Percentiles rank a stretch among this genome's conserved stretches.
Evolutionary conservation across 2,797 vertebrate species (phyloP).

Genomic region (Phoebastria nigripes): DNA sequence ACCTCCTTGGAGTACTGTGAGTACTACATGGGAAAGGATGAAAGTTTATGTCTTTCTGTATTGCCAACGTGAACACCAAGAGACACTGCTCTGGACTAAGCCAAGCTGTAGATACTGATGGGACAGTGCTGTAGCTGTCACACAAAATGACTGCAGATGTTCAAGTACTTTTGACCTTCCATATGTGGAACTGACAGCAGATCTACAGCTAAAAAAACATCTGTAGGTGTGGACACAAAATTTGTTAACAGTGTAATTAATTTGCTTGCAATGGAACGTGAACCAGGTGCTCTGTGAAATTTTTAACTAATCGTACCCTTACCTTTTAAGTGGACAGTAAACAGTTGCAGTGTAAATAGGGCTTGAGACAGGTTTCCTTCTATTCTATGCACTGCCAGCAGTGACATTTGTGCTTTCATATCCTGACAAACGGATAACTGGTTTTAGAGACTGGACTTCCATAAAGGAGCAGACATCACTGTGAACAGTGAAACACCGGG

Average conservation of each 20-base stretch:
- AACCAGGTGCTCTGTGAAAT: background rate
- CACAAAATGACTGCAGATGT: background rate
- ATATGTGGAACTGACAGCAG: background rate
- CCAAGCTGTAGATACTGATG: background rate
- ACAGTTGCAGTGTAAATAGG: background rate
- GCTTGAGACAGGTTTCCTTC: background rate
- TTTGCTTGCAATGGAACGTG: background rate
- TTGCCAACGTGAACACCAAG: background rate
- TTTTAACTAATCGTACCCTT: background rate
- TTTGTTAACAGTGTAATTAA: background rate
- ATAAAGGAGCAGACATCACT: background rate
- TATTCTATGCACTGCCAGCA: background rate
- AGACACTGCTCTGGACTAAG: background rate
- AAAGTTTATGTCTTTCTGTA: background rate
- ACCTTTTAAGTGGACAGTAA: background rate
- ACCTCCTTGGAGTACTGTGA: background rate
- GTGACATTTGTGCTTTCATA: background rate
- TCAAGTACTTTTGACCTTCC: background rate
- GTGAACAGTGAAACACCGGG: background rate
- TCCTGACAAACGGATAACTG: background rate
- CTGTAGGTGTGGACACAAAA: background rate
- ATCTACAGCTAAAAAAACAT: background rate
- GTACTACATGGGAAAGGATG: background rate
- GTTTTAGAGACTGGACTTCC: background rate
- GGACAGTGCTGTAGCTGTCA: background rate